These are phyloP conservation scores for Lithosia quadra DNA, from an alignment of 2,888 invertebrate species.

Conservation along the genomic window DNA sequence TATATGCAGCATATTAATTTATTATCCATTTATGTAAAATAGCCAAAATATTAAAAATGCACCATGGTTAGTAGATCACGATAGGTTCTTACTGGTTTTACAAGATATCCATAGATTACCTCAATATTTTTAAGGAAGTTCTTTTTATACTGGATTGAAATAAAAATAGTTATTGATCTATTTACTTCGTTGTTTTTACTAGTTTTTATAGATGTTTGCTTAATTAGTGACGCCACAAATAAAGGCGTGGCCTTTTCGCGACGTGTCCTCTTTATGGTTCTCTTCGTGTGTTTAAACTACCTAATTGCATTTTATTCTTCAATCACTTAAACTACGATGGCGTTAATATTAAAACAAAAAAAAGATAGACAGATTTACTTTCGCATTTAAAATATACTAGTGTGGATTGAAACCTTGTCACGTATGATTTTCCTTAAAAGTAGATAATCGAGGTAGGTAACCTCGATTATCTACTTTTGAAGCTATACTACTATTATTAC, in stretches of 20 bases:
- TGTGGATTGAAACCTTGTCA: too few species aligned
- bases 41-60: not conserved
- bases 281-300: too few species aligned
- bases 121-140: not conserved
- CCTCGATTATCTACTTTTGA: too few species aligned
- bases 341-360: not conserved
- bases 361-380: too few species aligned
- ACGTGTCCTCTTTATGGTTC: too few species aligned
- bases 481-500: too few species aligned
- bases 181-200: not conserved
- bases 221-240: not conserved
- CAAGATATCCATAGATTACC: too few species aligned
- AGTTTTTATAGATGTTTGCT: not conserved
- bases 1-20: not conserved
- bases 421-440: too few species aligned
- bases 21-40: constrained; percentile 1
- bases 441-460: too few species aligned
- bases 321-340: not conserved
- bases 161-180: not conserved
- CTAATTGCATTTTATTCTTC: too few species aligned
- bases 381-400: too few species aligned
- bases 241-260: not conserved
- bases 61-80: not conserved
- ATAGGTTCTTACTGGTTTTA: not conserved
- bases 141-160: not conserved